These are phyloP conservation scores for Corbicula japonica DNA, from an alignment of 2,888 invertebrate genomes.

Conservation along the genomic window DNA sequence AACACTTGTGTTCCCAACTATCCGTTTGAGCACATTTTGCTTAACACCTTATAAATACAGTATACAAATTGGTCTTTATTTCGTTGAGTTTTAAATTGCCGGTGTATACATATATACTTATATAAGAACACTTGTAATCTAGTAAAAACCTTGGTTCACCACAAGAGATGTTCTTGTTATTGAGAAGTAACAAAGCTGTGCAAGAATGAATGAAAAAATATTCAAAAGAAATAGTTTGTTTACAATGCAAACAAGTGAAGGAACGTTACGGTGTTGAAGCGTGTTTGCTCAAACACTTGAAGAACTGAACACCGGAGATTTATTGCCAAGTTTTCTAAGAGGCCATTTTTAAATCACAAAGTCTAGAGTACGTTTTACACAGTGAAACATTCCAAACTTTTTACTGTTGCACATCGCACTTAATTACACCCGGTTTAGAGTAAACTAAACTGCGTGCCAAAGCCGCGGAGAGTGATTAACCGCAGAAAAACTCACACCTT, in stretches of 20 bases:
- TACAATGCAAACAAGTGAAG: conserved; percentile 41
- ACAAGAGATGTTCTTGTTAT: conserved; percentile 5
- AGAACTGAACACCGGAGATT: conserved; percentile 42
- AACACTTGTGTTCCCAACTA: too few species aligned
- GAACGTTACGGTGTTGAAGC: conserved; percentile 44
- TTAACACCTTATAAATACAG: too few species aligned
- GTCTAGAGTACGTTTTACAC: conserved; percentile 16
- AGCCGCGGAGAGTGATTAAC: too few species aligned
- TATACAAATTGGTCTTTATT: conserved; percentile 3
- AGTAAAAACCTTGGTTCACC: background rate
- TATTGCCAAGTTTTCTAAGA: conserved; percentile 21
- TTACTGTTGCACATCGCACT: conserved; percentile 13
- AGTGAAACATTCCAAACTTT: conserved; percentile 20
- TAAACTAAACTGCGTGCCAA: too few species aligned
- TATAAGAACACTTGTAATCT: background rate
- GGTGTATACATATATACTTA: background rate
- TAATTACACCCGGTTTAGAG: too few species aligned
- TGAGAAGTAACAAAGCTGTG: conserved; percentile 1
- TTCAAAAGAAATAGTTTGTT: conserved; percentile 44
- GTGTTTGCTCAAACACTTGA: conserved; percentile 53
- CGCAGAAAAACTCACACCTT: too few species aligned
- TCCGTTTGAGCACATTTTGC: too few species aligned
- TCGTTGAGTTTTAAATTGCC: background rate
- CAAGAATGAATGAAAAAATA: conserved; percentile 10
- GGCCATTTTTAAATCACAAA: conserved; percentile 32